Conservation (phyloP, 1,140 invertebrate genomes). For the Planococcus citri region DNA sequence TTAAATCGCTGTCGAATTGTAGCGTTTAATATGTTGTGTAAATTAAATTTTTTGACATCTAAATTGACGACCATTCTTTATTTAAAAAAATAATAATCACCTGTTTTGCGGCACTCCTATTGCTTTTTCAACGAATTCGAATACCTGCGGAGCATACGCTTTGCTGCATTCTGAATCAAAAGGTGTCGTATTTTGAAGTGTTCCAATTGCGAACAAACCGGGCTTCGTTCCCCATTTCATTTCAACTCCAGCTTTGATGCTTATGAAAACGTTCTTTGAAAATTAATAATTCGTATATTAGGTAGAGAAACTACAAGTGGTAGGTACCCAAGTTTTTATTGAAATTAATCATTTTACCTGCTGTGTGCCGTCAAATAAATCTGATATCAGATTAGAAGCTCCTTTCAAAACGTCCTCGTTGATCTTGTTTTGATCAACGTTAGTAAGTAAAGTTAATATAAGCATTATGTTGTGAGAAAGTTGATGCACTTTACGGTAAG, state of each 20-base stretch:
- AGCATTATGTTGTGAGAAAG: no score
- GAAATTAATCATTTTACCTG: background rate
- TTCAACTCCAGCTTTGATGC: background rate
- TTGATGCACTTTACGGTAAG: background rate
- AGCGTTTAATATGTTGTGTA: background rate
- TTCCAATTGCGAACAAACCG: background rate
- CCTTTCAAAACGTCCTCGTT: background rate
- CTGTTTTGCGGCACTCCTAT: background rate
- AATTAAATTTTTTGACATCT: background rate
- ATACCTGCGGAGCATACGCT: background rate
- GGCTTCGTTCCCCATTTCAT: slow-evolving; percentile 9
- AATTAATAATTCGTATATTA: no score
- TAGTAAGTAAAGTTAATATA: background rate
- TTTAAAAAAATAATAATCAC: background rate
- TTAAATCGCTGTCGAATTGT: background rate
- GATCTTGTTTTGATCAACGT: background rate
- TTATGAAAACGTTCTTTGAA: slow-evolving; percentile 5
- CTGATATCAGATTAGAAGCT: background rate
- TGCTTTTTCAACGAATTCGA: background rate
- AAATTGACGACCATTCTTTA: background rate
- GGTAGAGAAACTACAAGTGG: no score
- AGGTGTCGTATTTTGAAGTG: background rate
- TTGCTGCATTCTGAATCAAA: background rate
- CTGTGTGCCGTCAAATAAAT: background rate
- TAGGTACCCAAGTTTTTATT: no score